These are phyloP conservation scores for Megastigmus dorsalis DNA, from an alignment of 2,888 invertebrate genomes.

Conservation along the genomic window DNA sequence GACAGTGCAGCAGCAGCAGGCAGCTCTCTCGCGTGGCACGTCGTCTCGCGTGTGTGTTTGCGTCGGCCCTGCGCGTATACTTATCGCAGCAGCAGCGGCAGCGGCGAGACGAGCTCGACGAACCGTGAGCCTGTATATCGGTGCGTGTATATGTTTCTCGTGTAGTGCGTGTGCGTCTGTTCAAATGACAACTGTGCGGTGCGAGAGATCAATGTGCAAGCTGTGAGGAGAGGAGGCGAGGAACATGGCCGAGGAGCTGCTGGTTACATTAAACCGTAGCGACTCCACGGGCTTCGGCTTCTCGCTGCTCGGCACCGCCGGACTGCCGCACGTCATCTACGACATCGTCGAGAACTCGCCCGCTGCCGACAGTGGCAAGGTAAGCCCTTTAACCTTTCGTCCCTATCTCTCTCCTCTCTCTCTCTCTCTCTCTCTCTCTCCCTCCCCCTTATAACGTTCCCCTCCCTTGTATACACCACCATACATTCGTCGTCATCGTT, in stretches of 20 bases:
- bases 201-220: conserved; percentile 20
- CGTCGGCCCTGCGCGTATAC: too few species aligned
- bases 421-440: too few species aligned
- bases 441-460: too few species aligned
- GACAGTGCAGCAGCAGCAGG: too few species aligned
- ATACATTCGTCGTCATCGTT: background rate
- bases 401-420: background rate
- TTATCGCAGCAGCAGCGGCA: too few species aligned
- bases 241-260: conserved; percentile 91
- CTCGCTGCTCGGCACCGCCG: conserved; percentile 92
- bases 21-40: too few species aligned
- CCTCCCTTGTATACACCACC: too few species aligned
- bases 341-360: conserved; percentile 95
- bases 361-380: conserved; percentile 92
- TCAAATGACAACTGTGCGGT: conserved; percentile 5
- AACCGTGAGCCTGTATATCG: too few species aligned
- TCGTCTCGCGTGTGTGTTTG: too few species aligned
- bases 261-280: conserved; percentile 90
- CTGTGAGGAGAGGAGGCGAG: conserved; percentile 43
- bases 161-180: background rate
- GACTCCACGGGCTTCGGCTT: conserved; percentile 93
- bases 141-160: background rate
- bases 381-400: too few species aligned
- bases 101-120: too few species aligned
- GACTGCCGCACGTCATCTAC: conserved; percentile 94